Evolutionary conservation across 2,113 vertebrate species (phyloP), one percentile per base, ranked within the genome.

Genomic region (Plecotus auritus): DNA sequence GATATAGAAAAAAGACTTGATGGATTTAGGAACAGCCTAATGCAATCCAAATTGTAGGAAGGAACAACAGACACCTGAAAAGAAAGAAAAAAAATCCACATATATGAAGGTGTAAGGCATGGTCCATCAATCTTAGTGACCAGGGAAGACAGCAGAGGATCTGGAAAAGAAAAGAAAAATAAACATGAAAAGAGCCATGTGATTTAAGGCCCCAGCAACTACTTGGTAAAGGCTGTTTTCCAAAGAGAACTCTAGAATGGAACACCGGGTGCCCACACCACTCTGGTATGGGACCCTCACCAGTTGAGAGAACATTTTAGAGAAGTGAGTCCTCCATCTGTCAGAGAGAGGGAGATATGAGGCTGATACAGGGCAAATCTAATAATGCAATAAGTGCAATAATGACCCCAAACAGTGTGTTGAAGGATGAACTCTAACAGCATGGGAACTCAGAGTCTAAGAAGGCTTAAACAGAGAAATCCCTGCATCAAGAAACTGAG

Each of bases 361-460:
- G 51, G 56, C 20, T 28, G 23, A 83, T 20, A 17, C 0, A 8
- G 69, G 37, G 45, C 28, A 37, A 45, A 42, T 66, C 22, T 13
- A 40, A 40, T 69, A 61, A 37, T 0, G 0, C 9, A 1, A 0
- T 30, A 73, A 76, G 45, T 9, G 0, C 56, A 32, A 2, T 3
- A n/a, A 67, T 7, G 4, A 40, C 54, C 67, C 66, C 26, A 59
- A 49, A 45, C 18, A 37, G 20, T n/a, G 40, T 30, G 61, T 9
- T 54, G 72, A 20, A 87, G 49, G 13, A 35, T 72, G 26, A 40
- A 66, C 6, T 49, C 61, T 54, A 69, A 69, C 42, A 74, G 26
- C 40, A n/a, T 7, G 54, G 66, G 20, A 28, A 61, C 20, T 26
- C 40, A 13, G 11, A 13, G 37, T 64, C 82, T 37, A 77, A 88